Evolutionary conservation across 1,140 invertebrate genomes (phyloP), one percentile per base, ranked within the genome.

Genomic region (Cydia strobilella): DNA sequence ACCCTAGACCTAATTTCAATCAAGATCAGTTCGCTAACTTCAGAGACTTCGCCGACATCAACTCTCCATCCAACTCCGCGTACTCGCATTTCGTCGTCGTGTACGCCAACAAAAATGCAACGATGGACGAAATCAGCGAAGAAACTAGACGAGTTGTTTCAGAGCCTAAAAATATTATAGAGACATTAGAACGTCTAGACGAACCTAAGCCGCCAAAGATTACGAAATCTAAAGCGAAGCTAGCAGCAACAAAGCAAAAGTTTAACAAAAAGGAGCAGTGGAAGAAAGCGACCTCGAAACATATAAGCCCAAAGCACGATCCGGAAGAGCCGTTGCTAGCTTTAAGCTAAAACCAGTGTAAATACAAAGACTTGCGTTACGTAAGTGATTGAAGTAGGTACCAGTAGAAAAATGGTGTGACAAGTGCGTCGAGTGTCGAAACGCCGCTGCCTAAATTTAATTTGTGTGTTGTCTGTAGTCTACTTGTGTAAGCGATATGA

Each of bases 11-110:
- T 0, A 93, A 94, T 75, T 94, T 94, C 77, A 95, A 95, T 48
- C 95, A 94, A 82, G 94, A 97, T 80, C 96, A 96, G 83, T 98
- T 98, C 82, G 96, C 96, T 3, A 97, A 97, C 83, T 98, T 98
- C 92, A 94, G 96, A 76, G 97, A 98, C 82, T 98, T 98, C 83
- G 97, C 97, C 0, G 97, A 98, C 80, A 97, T 97, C 31, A 97
- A 97, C 54, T 95, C 96, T 7, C 96, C 96, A 12, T 95, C 96
- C 0, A 96, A 96, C 83, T 95, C 96, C 1, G 96, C 96, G 5
- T 97, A 96, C 85, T 97, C 97, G 0, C 96, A 97, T 79, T 95
- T 96, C 75, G 96, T 97, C 23, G 96, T 97, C 0, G 96, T 97
- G 0, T 97, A 97, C 84, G 95, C 95, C 0, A 96, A 96, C 76